Percentiles rank a stretch among this genome's conserved stretches.
phyloP scores from a whole-genome alignment of 2,888 invertebrate genomes.

The Tryphoninae sp. region DNA sequence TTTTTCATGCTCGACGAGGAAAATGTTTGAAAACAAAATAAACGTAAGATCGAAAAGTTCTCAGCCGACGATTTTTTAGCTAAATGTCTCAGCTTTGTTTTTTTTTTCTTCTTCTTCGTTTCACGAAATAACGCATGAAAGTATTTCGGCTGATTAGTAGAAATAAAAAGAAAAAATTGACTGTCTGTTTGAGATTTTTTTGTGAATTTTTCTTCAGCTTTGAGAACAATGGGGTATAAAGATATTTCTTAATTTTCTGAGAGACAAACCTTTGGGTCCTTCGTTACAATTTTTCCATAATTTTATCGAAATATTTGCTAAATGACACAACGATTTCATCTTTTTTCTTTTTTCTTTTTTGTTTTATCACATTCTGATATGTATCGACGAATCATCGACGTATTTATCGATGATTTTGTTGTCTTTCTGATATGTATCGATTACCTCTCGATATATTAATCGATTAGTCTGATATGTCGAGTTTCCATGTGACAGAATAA shows the following conservation, averaged over 20 bases:
- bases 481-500: constrained; percentile 41
- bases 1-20: constrained; percentile 43
- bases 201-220: background rate
- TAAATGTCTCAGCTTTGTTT: background rate
- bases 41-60: constrained; percentile 12
- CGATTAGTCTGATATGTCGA: constrained; percentile 54
- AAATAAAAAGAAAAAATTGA: no score
- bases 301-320: constrained; percentile 11
- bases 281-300: constrained; percentile 1
- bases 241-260: constrained; percentile 13
- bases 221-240: background rate
- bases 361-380: constrained; percentile 62
- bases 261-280: constrained; percentile 5
- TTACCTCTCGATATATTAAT: constrained; percentile 27
- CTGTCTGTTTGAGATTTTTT: background rate
- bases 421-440: constrained; percentile 40
- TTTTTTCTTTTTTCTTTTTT: background rate
- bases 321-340: constrained; percentile 22
- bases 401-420: constrained; percentile 2
- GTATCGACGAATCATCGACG: constrained; percentile 11
- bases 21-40: constrained; percentile 25
- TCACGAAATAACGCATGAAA: no score
- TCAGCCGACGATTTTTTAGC: background rate
- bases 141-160: no score
- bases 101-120: background rate